phyloP scores from a whole-genome alignment of 1,140 invertebrate species.

The Vanessa atalanta region DNA sequence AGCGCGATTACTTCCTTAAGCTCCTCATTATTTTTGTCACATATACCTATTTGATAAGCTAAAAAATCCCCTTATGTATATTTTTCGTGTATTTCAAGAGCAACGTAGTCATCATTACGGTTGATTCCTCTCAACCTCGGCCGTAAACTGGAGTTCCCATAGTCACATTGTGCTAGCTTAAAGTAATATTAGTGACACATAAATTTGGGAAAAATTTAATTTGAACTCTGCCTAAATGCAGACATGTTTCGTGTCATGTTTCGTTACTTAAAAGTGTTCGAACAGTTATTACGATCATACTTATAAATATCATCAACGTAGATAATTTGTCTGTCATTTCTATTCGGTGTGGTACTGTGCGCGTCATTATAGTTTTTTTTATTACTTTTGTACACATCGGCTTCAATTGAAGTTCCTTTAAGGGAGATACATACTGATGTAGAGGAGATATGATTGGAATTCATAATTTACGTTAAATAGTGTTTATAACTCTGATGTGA shows the following conservation, averaged over 20 bases:
- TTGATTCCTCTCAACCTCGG: neutral
- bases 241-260: neutral
- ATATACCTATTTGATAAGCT: neutral
- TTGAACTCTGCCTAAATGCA: too few species aligned
- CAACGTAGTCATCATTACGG: neutral
- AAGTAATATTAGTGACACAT: neutral
- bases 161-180: neutral
- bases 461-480: too few species aligned
- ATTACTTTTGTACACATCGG: neutral
- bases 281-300: neutral
- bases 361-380: conserved; percentile 14
- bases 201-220: neutral
- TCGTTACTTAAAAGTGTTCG: neutral
- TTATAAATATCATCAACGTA: neutral
- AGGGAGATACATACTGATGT: neutral
- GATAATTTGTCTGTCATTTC: conserved; percentile 13
- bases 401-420: too few species aligned
- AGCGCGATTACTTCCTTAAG: conserved; percentile 42
- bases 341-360: conserved; percentile 7
- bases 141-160: neutral
- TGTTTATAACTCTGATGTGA: too few species aligned
- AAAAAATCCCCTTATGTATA: neutral
- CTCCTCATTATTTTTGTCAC: conserved; percentile 33
- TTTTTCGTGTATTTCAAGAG: neutral
- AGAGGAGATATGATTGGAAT: neutral